phyloP scores from a whole-genome alignment of 2,797 vertebrate genomes.

The Argyrosomus regius region DNA sequence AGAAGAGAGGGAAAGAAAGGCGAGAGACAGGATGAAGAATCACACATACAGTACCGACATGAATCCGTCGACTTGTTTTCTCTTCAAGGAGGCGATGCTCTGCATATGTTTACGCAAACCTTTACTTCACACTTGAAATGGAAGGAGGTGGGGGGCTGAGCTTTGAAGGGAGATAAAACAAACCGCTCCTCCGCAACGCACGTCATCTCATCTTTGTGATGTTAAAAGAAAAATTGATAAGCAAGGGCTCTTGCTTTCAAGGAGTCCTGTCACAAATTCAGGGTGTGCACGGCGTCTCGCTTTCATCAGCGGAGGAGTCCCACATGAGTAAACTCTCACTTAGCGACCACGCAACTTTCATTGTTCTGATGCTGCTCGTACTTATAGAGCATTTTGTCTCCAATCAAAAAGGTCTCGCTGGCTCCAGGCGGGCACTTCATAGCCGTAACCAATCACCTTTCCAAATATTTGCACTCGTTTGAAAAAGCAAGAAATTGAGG shows the following conservation, averaged over 20 bases:
- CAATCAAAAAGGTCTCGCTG: slow-evolving; percentile 75
- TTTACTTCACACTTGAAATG: slow-evolving; percentile 69
- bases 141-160: slow-evolving; percentile 41
- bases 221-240: slow-evolving; percentile 86
- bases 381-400: slow-evolving; percentile 72
- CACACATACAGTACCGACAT: slow-evolving; percentile 77
- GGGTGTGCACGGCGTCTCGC: slow-evolving; percentile 70
- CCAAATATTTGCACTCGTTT: slow-evolving; percentile 88
- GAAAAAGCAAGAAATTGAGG: slow-evolving; percentile 87
- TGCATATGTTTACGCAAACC: slow-evolving; percentile 78
- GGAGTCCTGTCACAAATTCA: slow-evolving; percentile 85
- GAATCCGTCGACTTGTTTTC: slow-evolving; percentile 82
- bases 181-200: slow-evolving; percentile 75
- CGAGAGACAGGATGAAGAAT: slow-evolving; percentile 78
- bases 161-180: slow-evolving; percentile 87
- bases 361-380: slow-evolving; percentile 62
- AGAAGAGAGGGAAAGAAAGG: slow-evolving; percentile 65
- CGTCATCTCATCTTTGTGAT: slow-evolving; percentile 78
- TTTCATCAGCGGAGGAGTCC: slow-evolving; percentile 77
- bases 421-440: slow-evolving; percentile 71
- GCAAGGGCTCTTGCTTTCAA: slow-evolving; percentile 82
- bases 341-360: slow-evolving; percentile 68
- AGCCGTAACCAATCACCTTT: slow-evolving; percentile 85
- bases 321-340: slow-evolving; percentile 75
- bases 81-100: slow-evolving; percentile 72